Conservation (phyloP, 2,797 vertebrate species). For the Tragelaphus oryx region DNA sequence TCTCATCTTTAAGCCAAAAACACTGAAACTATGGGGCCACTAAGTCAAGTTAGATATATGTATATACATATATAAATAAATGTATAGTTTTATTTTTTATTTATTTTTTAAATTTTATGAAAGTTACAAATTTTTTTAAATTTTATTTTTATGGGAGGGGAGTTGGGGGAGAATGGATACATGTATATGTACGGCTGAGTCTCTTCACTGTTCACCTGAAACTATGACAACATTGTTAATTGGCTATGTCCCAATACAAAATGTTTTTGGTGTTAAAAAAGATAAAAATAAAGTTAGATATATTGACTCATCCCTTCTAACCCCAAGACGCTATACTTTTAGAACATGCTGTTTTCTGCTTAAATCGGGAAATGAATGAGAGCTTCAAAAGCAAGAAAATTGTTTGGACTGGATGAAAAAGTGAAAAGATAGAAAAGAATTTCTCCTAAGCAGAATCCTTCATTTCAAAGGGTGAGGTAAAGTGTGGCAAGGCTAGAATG, state of each 20-base stretch:
- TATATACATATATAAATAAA: not conserved
- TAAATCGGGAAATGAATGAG: not conserved
- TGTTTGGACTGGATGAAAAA: constrained; percentile 16
- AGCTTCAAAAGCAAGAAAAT: constrained; percentile 3
- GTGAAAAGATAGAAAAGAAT: not conserved
- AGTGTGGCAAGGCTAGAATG: not conserved
- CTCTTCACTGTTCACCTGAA: not conserved
- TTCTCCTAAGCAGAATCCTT: not conserved
- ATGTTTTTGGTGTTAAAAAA: not conserved
- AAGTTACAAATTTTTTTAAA: not conserved
- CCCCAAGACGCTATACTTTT: not conserved
- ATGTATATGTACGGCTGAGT: not conserved
- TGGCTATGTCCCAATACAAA: not conserved
- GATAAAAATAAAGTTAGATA: not conserved
- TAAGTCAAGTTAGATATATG: constrained; percentile 21
- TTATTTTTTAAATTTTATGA: not conserved
- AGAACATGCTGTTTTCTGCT: not conserved
- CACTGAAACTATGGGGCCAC: not conserved
- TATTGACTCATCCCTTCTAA: not conserved
- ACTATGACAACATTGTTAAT: not conserved
- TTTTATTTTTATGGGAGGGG: not conserved
- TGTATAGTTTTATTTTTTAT: not conserved
- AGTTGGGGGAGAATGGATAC: not conserved
- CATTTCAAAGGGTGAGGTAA: not conserved
- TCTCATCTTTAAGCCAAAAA: constrained; percentile 30